phyloP scores from a whole-genome alignment of 2,888 invertebrate species.

The Colostygia pectinataria region DNA sequence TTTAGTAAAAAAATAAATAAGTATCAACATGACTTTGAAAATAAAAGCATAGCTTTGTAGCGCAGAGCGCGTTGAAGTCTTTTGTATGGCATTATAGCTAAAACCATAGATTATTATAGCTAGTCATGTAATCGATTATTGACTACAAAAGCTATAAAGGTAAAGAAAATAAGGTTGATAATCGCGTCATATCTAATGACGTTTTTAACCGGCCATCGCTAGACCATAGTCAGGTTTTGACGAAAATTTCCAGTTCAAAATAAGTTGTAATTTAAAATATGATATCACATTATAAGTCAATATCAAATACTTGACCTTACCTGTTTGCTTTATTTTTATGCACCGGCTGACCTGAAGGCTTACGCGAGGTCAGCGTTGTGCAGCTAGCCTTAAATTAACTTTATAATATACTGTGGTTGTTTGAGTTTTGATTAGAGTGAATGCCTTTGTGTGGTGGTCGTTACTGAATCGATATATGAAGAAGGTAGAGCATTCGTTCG shows the following conservation, averaged over 20 bases:
- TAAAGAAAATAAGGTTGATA: too few species aligned
- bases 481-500: not conserved
- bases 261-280: too few species aligned
- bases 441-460: conserved; percentile 9
- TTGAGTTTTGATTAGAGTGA: conserved; percentile 19
- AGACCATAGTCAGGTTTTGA: too few species aligned
- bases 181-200: too few species aligned
- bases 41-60: conserved; percentile 5
- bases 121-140: too few species aligned
- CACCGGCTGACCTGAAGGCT: conserved; percentile 29
- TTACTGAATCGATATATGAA: conserved; percentile 16
- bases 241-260: too few species aligned
- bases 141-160: too few species aligned
- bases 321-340: conserved; percentile 17
- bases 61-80: conserved; percentile 55
- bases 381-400: conserved; percentile 17
- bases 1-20: too few species aligned
- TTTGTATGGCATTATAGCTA: conserved; percentile 42
- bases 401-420: conserved; percentile 8
- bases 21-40: too few species aligned
- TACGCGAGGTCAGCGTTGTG: conserved; percentile 24
- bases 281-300: too few species aligned
- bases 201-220: too few species aligned
- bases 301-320: conserved; percentile 22
- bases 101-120: too few species aligned